A percentile compares a stretch with the other conserved stretches of the same genome.
Evolutionary conservation across 2,797 vertebrate genomes (phyloP).

Genomic region (Tarsius wallacei): DNA sequence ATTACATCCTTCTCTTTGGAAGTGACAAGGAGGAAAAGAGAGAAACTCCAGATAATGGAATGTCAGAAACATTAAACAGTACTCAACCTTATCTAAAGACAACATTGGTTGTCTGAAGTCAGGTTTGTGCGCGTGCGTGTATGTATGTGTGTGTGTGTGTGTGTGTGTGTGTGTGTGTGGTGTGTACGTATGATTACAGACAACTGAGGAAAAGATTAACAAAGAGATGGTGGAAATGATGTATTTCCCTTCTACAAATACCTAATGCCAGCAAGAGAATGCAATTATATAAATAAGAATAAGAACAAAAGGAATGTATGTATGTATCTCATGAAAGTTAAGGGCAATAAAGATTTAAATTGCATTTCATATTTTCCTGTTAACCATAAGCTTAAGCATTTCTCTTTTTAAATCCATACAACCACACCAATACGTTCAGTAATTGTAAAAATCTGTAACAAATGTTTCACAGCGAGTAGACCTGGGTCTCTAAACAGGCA

Average conservation of each 20-base stretch:
- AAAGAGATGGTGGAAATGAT: not conserved
- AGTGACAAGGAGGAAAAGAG: not conserved
- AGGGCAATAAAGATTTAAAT: not conserved
- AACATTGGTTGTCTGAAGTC: not conserved
- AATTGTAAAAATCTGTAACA: not conserved
- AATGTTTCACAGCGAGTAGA: not conserved
- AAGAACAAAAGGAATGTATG: not conserved
- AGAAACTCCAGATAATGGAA: not conserved
- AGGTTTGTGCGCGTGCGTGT: not conserved
- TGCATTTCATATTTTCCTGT: not conserved
- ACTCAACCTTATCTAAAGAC: not conserved
- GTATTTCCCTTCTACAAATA: not conserved
- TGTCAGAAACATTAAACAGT: not conserved
- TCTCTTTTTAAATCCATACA: not conserved
- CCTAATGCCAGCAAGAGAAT: not conserved
- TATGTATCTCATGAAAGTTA: not conserved
- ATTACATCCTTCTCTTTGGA: not conserved
- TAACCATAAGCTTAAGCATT: not conserved
- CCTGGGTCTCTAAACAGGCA: not conserved
- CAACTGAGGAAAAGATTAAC: not conserved
- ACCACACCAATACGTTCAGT: not conserved
- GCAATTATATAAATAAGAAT: not conserved
- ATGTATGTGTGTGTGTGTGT: not conserved
- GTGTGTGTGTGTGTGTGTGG: not conserved
- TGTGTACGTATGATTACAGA: not conserved